A percentile compares a stretch with the other conserved stretches of the same genome.
Conservation (phyloP, 1,140 invertebrate genomes). For the Drosophila cardini region DNA sequence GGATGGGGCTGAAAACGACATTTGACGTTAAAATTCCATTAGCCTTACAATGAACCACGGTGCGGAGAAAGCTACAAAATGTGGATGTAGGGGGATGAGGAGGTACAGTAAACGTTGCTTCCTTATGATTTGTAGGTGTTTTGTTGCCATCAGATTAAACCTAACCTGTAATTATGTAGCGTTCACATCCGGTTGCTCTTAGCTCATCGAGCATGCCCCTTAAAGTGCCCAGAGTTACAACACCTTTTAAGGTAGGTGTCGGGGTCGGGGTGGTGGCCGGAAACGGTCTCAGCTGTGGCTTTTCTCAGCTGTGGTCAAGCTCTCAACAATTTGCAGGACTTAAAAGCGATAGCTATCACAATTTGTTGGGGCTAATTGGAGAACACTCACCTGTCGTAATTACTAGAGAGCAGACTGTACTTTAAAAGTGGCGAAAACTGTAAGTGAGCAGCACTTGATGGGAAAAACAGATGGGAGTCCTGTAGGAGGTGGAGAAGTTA, state of each 20-base stretch:
- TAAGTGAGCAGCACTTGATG: not conserved
- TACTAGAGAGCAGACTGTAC: not conserved
- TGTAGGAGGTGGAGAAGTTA: not conserved
- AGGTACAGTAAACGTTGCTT: not conserved
- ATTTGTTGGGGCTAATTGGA: slow-evolving; percentile 15
- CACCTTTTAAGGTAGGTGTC: not conserved
- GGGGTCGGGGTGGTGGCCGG: not conserved
- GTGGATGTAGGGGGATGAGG: not conserved
- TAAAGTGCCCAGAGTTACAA: slow-evolving; percentile 3
- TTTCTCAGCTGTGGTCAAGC: slow-evolving; percentile 15
- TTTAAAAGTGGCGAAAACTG: not conserved
- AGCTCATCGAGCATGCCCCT: not conserved
- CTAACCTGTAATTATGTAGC: slow-evolving; percentile 25
- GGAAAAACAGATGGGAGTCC: not conserved
- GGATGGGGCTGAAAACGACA: slow-evolving; percentile 4
- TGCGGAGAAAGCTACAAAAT: not conserved
- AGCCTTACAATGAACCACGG: slow-evolving; percentile 38
- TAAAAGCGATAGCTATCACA: slow-evolving; percentile 15
- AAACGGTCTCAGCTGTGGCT: slow-evolving; percentile 24
- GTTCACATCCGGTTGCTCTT: not conserved
- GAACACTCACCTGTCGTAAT: not conserved
- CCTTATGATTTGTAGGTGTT: slow-evolving; percentile 63
- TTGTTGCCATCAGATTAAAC: slow-evolving; percentile 29
- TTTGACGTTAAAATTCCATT: slow-evolving; percentile 80
- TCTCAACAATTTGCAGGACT: slow-evolving; percentile 14